These are phyloP conservation scores for Neodontobutis hainanensis DNA, from an alignment of 2,113 vertebrate genomes.

Conservation along the genomic window DNA sequence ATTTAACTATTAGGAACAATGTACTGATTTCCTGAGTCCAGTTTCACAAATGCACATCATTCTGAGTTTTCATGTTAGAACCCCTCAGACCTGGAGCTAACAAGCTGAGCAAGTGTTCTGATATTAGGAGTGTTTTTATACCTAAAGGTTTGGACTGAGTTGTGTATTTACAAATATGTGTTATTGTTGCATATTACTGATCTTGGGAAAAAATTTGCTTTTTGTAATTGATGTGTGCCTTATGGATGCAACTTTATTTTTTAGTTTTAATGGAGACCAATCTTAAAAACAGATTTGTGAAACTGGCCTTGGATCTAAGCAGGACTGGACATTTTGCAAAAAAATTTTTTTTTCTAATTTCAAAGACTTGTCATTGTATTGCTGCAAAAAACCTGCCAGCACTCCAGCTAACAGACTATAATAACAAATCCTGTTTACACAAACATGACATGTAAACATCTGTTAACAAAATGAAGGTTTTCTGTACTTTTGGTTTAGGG, in stretches of 20 bases:
- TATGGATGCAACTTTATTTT: not conserved
- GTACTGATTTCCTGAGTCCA: not conserved
- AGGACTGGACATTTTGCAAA: conserved; percentile 24
- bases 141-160: not conserved
- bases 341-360: no score
- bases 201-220: no score
- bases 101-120: not conserved
- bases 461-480: conserved; percentile 30
- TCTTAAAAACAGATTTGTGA: not conserved
- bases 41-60: not conserved
- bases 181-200: no score
- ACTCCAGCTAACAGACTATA: conserved; percentile 20
- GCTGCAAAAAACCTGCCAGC: conserved; percentile 53
- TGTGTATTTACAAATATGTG: not conserved
- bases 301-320: not conserved
- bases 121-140: not conserved
- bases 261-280: no score
- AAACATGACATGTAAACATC: conserved; percentile 39
- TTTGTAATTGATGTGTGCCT: not conserved
- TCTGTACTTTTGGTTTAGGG: conserved; percentile 62
- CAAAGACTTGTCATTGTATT: conserved; percentile 57
- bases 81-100: not conserved
- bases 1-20: conserved; percentile 1
- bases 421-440: conserved; percentile 28
- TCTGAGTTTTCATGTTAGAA: not conserved